These are phyloP conservation scores for Xenopus borealis DNA, from an alignment of 2,113 vertebrate species.

Conservation along the genomic window DNA sequence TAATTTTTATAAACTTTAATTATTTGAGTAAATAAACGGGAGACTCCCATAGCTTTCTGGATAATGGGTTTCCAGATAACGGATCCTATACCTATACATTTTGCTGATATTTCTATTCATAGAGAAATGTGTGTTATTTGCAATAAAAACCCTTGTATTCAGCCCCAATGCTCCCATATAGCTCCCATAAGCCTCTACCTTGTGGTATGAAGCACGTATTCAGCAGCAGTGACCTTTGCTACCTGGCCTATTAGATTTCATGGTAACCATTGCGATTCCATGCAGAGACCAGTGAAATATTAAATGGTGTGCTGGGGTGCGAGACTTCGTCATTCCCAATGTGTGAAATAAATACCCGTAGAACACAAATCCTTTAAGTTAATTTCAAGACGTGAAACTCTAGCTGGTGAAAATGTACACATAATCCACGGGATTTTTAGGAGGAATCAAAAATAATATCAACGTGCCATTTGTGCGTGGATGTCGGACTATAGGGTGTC, in stretches of 20 bases:
- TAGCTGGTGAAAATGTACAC: constrained; percentile 38
- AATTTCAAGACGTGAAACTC: constrained; percentile 42
- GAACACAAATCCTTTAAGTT: constrained; percentile 26
- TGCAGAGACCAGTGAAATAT: constrained; percentile 12
- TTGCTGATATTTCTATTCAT: no score
- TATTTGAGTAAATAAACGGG: no score
- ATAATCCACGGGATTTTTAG: constrained; percentile 12
- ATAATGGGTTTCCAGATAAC: no score
- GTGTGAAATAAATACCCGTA: constrained; percentile 11
- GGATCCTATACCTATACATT: no score
- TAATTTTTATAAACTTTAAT: no score
- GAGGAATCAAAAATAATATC: constrained; percentile 8
- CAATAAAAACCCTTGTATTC: neutral
- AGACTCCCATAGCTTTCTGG: no score
- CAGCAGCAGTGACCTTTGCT: neutral
- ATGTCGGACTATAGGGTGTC: no score
- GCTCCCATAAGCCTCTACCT: neutral
- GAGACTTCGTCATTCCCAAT: neutral
- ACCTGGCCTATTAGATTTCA: constrained; percentile 23
- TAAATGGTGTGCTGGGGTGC: constrained; percentile 21
- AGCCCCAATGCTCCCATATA: neutral
- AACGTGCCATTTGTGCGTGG: neutral
- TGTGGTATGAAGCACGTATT: constrained; percentile 22
- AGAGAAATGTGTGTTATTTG: no score
- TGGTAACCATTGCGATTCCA: neutral